Evolutionary conservation across 2,113 vertebrate species (phyloP), one percentile per base, ranked within the genome.

Genomic region (Gracilinanus agilis): DNA sequence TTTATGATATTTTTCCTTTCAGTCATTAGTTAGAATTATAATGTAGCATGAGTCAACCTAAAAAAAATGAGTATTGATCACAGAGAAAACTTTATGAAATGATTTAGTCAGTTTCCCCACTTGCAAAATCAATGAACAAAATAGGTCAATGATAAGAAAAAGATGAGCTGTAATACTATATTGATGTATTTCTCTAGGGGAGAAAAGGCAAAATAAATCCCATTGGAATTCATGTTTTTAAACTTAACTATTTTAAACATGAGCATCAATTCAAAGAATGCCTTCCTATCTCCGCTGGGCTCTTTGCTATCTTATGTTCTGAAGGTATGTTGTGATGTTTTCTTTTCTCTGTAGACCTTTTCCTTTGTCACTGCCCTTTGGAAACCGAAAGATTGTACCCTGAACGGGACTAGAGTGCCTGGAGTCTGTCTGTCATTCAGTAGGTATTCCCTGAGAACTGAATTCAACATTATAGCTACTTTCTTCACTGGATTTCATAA

Each of bases 61-160:
- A 98, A 98, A 97, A 95, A 97, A 95, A 97, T 96, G 97, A 97
- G 93, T 98, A 98, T 97, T 97, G 98, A 98, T 98, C 98, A 98
- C 88, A 97, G 91, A 97, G 96, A 98, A 98, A 98, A 98, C 98
- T 98, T 97, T 97, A 94, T 96, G 95, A 98, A 98, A 98, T 97
- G 92, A 96, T 97, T 95, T 97, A 98, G 96, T 98, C 97, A 97
- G 97, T 98, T 98, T 98, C 97, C 97, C 96, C 97, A 97, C 93
- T 97, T 98, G 97, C 98, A 97, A 98, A 98, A 98, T 44, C 44
- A 6, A 94, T 96, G 97, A 98, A 97, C 95, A 98, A 98, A 98
- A 98, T 58, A 97, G 97, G 97, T 98, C 98, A 98, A 97, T 97
- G 96, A 96, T 94, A 97, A 97, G 91, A 93, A 67, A 90, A 55